phyloP scores from a whole-genome alignment of 2,797 vertebrate genomes.

The Synanceia verrucosa region DNA sequence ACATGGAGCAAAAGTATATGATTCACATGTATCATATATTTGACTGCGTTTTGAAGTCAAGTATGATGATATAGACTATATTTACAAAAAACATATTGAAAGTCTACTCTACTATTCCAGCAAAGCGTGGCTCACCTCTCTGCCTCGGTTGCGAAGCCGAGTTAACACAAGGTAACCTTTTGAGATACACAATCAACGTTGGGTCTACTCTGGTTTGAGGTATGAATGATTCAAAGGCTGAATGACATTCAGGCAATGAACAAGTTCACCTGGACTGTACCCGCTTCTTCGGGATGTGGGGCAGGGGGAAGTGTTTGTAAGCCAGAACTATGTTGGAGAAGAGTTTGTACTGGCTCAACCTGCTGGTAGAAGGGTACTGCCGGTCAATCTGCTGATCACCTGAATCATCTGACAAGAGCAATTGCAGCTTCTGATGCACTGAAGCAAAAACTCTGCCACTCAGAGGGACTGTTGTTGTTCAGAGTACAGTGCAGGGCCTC shows the following conservation, averaged over 20 bases:
- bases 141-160: too few species aligned
- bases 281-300: not conserved
- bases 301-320: not conserved
- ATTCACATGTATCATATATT: too few species aligned
- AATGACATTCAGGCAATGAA: not conserved
- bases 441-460: not conserved
- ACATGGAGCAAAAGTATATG: too few species aligned
- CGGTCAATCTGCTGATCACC: constrained; percentile 14
- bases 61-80: too few species aligned
- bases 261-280: not conserved
- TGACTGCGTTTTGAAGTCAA: too few species aligned
- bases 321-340: not conserved
- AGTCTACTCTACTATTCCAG: too few species aligned
- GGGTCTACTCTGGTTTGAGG: too few species aligned
- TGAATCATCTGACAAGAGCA: not conserved
- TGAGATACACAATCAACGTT: not conserved
- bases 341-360: not conserved
- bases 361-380: not conserved
- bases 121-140: too few species aligned
- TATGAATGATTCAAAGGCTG: not conserved
- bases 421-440: not conserved
- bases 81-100: too few species aligned
- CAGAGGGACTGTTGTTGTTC: not conserved
- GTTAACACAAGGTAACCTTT: too few species aligned
- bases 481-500: constrained; percentile 5